A percentile compares a stretch with the other conserved stretches of the same genome.
These are phyloP conservation scores for Apocrypta bakeri DNA, from an alignment of 1,140 invertebrate species.

Conservation along the genomic window DNA sequence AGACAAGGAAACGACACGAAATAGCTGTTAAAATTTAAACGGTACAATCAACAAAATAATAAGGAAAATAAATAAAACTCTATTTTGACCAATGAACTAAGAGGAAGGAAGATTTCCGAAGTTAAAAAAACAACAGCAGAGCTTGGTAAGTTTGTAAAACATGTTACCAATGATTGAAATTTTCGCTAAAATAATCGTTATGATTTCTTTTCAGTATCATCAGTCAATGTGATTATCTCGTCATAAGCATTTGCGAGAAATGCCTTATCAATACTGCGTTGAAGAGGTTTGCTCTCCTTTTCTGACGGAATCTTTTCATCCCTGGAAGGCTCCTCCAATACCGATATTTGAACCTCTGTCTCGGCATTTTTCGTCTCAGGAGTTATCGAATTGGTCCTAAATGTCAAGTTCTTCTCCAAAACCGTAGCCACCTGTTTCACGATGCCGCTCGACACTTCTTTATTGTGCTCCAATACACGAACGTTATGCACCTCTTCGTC, in stretches of 20 bases:
- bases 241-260: not conserved
- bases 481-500: not conserved
- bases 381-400: not conserved
- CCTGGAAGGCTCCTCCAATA: too few relatives aligned
- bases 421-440: conserved; percentile 29
- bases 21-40: not conserved
- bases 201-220: not conserved
- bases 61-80: not conserved
- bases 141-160: too few relatives aligned
- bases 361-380: too few relatives aligned
- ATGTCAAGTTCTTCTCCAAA: not conserved
- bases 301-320: not conserved
- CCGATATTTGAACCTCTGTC: too few relatives aligned
- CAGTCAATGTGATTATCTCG: not conserved
- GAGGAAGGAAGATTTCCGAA: not conserved
- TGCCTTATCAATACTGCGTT: not conserved
- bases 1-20: too few relatives aligned
- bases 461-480: not conserved
- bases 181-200: not conserved
- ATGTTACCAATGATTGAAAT: too few relatives aligned
- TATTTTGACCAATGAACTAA: not conserved
- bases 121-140: conserved; percentile 3
- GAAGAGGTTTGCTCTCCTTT: not conserved
- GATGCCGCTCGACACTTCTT: conserved; percentile 1
- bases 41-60: not conserved